Percentiles rank a stretch among this genome's conserved stretches.
Conservation (phyloP, 2,797 vertebrate genomes). For the Peromyscus attwateri region DNA sequence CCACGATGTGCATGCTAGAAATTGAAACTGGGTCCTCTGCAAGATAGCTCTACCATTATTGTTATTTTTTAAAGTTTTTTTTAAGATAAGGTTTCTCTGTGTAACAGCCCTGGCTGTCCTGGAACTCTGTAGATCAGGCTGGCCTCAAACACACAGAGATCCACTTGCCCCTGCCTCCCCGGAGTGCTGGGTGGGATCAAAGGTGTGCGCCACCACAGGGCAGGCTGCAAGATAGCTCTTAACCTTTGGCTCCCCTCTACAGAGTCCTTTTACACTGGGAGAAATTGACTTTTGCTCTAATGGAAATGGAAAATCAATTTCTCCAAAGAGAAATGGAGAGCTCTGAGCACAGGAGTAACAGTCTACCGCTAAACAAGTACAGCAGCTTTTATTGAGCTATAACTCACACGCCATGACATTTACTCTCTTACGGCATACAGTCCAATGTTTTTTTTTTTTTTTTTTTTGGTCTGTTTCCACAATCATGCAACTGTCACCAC, state of each 20-base stretch:
- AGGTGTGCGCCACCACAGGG: neutral
- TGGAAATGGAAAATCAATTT: constrained; percentile 2
- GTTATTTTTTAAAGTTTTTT: neutral
- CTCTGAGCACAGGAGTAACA: neutral
- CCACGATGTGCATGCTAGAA: neutral
- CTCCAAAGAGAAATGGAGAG: neutral
- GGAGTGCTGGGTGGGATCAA: neutral
- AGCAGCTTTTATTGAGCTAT: constrained; percentile 3
- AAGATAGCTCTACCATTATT: neutral
- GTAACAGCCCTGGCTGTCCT: neutral
- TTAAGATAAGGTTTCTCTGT: neutral
- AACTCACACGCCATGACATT: neutral
- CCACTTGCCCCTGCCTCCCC: neutral
- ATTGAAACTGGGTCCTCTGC: neutral
- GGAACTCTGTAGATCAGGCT: neutral
- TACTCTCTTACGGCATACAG: neutral
- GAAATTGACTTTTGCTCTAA: neutral
- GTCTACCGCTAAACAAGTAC: neutral
- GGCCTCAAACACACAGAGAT: neutral
- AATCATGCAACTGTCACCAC: neutral
- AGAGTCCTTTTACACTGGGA: neutral
- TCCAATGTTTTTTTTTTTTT: neutral
- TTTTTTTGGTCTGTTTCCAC: neutral
- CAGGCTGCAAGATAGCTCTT: neutral
- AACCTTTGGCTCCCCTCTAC: neutral